Base-by-base conservation (phyloP, 2,113 vertebrate genomes). In the Notothenia rossii region DNA sequence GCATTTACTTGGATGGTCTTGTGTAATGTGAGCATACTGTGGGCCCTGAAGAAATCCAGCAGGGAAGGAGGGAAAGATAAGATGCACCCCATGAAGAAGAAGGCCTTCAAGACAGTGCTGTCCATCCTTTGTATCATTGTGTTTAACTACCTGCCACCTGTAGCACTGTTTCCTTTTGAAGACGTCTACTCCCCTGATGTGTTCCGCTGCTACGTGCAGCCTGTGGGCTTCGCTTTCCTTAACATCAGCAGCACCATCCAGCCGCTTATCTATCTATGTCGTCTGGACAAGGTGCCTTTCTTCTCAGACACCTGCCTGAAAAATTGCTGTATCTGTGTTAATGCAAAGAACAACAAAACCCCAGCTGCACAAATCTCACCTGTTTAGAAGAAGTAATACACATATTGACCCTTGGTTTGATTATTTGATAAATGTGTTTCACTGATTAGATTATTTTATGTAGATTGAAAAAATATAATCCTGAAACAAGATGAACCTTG, bases 21-120 rank as follows among this genome's bases (percentile, higher is more conserved):
- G 48, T 95, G 95, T 51, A 96, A 95, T 22, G n/a, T 29, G 0
- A 72, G 89, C 84, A 95, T 96, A 71, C 74, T 96, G 46, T 79
- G 87, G 91, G 91, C 91, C 10, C 81, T 96, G 60, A 95, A 92
- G 70, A 93, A 85, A 74, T 95, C 95, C 0, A 83, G 81, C 0
- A 64, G 91, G 0, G 78, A 82, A 5, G 90, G 94, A 5, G 90
- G 94, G 5, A 95, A 94, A 73, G 94, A 95, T 6, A 89, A 94
- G 59, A 96, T 96, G 94, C 94, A 95, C 60, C 95, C 95, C 29
- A 93, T 95, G 94, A 95, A 95, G 88, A 94, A 91, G 85, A 95
- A 89, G 25, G 95, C 95, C 25, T 96, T 95, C 68, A 95, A 94
- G 77, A 90, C 83, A 62, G 95, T 96, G 63, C 92, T 94, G 8